Evolutionary conservation across 2,888 invertebrate genomes (phyloP).

Genomic region (Rotaria sp.): DNA sequence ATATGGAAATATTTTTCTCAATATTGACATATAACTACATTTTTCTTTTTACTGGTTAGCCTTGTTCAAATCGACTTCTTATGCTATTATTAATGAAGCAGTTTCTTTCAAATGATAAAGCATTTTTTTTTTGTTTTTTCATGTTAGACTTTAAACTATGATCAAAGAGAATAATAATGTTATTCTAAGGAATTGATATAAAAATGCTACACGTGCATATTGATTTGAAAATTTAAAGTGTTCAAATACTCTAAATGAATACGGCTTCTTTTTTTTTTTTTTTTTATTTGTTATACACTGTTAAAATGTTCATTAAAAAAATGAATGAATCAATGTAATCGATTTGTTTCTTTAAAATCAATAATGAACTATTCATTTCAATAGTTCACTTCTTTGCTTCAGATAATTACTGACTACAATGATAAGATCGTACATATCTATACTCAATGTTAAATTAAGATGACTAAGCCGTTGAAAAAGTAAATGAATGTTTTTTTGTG

Average conservation of each 20-base stretch:
- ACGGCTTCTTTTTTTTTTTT: background rate
- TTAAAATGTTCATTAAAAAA: background rate
- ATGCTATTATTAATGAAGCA: too few relatives aligned
- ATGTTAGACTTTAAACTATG: background rate
- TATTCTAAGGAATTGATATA: background rate
- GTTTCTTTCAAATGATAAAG: too few relatives aligned
- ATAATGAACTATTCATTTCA: background rate
- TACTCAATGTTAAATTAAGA: background rate
- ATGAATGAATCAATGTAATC: background rate
- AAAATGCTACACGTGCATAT: background rate
- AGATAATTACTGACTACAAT: background rate
- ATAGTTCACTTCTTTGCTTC: background rate
- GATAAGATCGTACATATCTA: background rate
- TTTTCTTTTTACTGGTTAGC: too few relatives aligned
- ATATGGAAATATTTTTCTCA: background rate
- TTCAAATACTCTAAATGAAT: background rate
- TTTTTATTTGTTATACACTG: background rate
- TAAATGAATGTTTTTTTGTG: background rate
- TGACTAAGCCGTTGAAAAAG: background rate
- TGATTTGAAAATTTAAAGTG: background rate
- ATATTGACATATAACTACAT: too few relatives aligned
- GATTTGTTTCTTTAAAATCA: background rate
- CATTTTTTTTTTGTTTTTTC: background rate
- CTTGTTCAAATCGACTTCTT: too few relatives aligned
- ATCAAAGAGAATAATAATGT: constrained; percentile 3